Conservation (phyloP, 2,113 vertebrate genomes). For the Lophotis ruficrista region DNA sequence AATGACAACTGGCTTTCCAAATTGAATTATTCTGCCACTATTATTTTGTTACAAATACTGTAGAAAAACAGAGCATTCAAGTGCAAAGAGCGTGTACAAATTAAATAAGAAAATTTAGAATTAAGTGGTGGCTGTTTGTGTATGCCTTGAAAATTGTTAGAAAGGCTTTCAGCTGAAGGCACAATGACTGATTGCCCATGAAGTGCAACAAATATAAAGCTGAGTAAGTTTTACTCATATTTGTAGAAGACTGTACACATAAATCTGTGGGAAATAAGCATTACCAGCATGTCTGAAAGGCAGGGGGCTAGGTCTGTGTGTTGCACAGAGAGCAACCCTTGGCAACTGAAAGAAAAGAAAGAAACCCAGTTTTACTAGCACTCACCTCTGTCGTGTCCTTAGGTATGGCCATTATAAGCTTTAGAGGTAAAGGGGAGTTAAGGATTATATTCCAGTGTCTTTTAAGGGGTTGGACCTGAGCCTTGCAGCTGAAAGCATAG, state of each 20-base stretch:
- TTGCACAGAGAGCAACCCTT: background rate
- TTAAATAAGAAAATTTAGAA: background rate
- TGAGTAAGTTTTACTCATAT: background rate
- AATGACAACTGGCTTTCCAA: background rate
- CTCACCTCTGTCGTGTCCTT: background rate
- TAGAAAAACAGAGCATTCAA: background rate
- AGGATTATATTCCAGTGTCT: background rate
- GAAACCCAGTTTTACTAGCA: background rate
- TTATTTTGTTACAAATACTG: background rate
- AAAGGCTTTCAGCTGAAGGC: background rate
- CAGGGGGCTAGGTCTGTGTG: background rate
- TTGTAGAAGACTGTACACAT: background rate
- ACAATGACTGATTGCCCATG: background rate
- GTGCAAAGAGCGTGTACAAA: background rate
- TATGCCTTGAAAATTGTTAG: background rate
- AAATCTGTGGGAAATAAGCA: background rate
- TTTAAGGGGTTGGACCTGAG: background rate
- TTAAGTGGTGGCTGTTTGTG: background rate
- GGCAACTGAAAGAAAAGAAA: accelerated
- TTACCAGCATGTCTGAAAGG: background rate
- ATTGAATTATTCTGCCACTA: background rate
- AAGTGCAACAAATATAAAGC: background rate
- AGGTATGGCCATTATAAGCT: background rate
- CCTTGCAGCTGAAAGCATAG: background rate
- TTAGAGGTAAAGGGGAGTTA: background rate